Evolutionary conservation across 1,140 invertebrate genomes (phyloP), one percentile per base, ranked within the genome.

Genomic region (Chironomus tepperi): DNA sequence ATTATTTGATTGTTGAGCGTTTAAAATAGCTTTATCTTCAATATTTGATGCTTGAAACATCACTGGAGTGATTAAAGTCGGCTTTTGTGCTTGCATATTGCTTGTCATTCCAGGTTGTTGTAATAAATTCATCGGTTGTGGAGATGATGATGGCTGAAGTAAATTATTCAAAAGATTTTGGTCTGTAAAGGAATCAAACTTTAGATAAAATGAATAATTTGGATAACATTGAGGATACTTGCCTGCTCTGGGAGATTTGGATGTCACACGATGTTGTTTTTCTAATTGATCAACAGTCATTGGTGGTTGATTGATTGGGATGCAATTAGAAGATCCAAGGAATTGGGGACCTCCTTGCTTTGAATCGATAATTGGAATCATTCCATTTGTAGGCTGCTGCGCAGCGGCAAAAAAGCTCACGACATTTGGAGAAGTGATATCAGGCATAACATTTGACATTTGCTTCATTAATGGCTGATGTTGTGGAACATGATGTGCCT

Each of bases 201-300:
- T n/a, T n/a, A n/a, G n/a, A n/a, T n/a, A n/a, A n/a, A 8, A 12
- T 65, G 64, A 65, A 65, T 65, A n/a, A 65, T 65, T 65, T 65
- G 6, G 10, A n/a, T 7, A 7, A n/a, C 64, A 12, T 65, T 6
- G 18, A 16, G 24, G 5, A 34, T 12, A 67, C 18, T 1, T 70
- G 8, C 65, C 16, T 21, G 6, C 87, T 75, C 87, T 89, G 15
- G 88, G 90, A 10, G 88, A 92, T 74, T 87, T 87, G 47, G 89
- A 70, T 70, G 19, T 10, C n/a, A 70, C 89, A 73, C 91, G 85
- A 78, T 94, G 93, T 77, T 93, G 92, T 76, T 93, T 93, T 78
- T 96, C 94, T 78, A 96, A 93, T 80, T 95, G 91, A 79, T 95
- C 93, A 9, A 96, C 88, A 73, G 88, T 90, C 24, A 90, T 89